Conservation (phyloP, 2,888 invertebrate species). For the Yponomeuta plumbellus region DNA sequence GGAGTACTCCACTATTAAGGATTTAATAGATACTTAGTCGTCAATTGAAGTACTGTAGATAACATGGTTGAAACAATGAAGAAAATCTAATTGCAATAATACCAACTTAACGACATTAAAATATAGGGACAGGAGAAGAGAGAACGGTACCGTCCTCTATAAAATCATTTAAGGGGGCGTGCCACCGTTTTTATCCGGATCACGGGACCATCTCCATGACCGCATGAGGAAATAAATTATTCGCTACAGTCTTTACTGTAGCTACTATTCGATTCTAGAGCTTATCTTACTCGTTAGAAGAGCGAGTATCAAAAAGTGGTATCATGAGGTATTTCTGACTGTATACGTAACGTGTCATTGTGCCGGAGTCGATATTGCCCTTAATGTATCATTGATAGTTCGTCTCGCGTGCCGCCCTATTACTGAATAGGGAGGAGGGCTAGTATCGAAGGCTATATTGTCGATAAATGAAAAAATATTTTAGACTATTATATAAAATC, state of each 20-base stretch:
- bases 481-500: too few species aligned
- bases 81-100: neutral
- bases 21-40: neutral
- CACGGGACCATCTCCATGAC: neutral
- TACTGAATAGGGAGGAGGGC: constrained; percentile 18
- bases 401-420: constrained; percentile 39
- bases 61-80: neutral
- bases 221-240: neutral
- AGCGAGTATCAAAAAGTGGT: too few species aligned
- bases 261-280: too few species aligned
- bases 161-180: constrained; percentile 2
- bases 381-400: constrained; percentile 42
- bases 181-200: constrained; percentile 6
- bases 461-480: too few species aligned
- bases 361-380: constrained; percentile 35
- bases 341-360: constrained; percentile 34
- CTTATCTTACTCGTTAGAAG: too few species aligned
- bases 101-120: neutral
- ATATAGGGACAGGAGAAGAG: neutral
- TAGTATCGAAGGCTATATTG: neutral
- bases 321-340: too few species aligned
- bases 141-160: neutral
- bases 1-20: neutral
- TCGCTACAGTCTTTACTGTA: too few species aligned
- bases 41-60: neutral